Conservation (phyloP, 2,888 invertebrate genomes). For the Carabus problematicus region DNA sequence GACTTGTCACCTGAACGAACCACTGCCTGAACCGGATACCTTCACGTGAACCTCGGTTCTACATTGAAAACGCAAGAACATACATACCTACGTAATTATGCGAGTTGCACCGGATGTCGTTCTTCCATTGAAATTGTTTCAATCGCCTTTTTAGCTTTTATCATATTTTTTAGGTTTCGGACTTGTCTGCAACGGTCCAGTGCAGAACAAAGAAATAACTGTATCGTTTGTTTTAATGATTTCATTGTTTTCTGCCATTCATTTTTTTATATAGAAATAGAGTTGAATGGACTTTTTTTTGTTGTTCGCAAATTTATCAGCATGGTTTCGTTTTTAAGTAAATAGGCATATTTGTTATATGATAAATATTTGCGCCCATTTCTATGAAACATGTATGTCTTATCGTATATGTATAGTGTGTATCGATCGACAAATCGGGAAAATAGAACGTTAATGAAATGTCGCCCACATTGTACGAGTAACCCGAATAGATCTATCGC, state of each 20-base stretch:
- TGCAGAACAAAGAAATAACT: slow-evolving; percentile 39
- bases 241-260: slow-evolving; percentile 40
- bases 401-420: no score
- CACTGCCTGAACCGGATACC: slow-evolving; percentile 18
- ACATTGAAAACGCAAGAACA: no score
- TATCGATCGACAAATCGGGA: no score
- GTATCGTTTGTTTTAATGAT: slow-evolving; percentile 41
- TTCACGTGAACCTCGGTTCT: no score
- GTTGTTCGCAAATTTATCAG: no score
- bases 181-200: neutral
- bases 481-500: slow-evolving; percentile 30
- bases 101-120: slow-evolving; percentile 40
- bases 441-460: no score
- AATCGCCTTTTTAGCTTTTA: neutral
- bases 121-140: slow-evolving; percentile 33
- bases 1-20: slow-evolving; percentile 6
- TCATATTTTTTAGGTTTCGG: neutral
- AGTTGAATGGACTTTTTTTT: no score
- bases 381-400: slow-evolving; percentile 9
- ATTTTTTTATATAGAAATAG: neutral
- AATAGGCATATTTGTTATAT: neutral
- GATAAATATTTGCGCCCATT: neutral
- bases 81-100: slow-evolving; percentile 32
- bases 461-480: slow-evolving; percentile 11
- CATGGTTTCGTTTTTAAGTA: neutral